phyloP scores from a whole-genome alignment of 2,888 invertebrate genomes.

The Odontocolon sp. region DNA sequence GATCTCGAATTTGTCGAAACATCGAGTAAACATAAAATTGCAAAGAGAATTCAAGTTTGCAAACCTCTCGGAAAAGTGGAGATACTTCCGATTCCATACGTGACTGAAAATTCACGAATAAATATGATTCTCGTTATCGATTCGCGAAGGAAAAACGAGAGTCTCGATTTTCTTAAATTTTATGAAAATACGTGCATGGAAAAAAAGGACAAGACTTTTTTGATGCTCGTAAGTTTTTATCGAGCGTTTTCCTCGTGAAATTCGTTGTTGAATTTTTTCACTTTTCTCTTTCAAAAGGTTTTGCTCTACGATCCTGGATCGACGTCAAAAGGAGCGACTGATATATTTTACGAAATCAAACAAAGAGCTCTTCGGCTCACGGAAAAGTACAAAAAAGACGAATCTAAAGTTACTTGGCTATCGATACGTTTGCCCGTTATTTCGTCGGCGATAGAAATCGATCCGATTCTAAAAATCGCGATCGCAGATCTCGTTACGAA shows the following conservation, averaged over 20 bases:
- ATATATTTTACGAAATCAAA: constrained; percentile 85
- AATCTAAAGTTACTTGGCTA: constrained; percentile 87
- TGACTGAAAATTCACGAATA: constrained; percentile 94
- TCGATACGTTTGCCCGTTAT: constrained; percentile 84
- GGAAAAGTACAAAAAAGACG: constrained; percentile 86
- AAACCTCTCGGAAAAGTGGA: constrained; percentile 94
- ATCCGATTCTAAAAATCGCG: constrained; percentile 81
- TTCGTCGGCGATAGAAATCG: constrained; percentile 67
- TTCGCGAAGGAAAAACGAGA: constrained; percentile 82
- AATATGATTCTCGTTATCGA: constrained; percentile 89
- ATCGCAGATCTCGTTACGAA: constrained; percentile 86
- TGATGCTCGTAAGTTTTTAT: constrained; percentile 84
- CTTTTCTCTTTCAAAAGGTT: constrained; percentile 78
- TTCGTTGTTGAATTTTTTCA: constrained; percentile 40
- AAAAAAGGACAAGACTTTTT: constrained; percentile 89
- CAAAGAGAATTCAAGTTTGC: constrained; percentile 89
- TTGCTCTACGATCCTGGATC: constrained; percentile 86
- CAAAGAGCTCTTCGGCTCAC: constrained; percentile 84
- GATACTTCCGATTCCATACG: constrained; percentile 95
- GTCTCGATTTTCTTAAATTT: constrained; percentile 86
- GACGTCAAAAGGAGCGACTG: constrained; percentile 85
- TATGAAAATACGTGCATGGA: constrained; percentile 89
- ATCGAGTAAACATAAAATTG: constrained; percentile 80
- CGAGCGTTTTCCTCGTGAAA: constrained; percentile 31
- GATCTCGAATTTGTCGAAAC: constrained; percentile 85